Evolutionary conservation across 2,888 invertebrate genomes (phyloP), one percentile per base, ranked within the genome.

Genomic region (Rhyacophila evoluta): DNA sequence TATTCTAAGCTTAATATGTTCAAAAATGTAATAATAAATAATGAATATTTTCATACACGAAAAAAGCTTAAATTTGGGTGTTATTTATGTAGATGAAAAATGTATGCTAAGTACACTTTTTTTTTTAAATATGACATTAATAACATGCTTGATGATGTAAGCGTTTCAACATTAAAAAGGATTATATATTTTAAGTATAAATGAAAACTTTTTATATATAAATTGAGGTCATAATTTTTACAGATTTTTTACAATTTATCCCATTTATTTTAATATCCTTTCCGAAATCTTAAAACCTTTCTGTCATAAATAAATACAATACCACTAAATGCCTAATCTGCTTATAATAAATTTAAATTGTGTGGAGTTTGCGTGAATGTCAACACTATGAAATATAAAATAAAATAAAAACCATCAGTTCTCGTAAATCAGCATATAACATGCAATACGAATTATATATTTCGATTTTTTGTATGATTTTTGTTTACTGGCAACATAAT

Each of bases 401-500:
- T 41, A 15, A 19, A 41, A 19, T 41, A 55, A 19, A 55, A 55
- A 55, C 2, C 10, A 55, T 0, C 55, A 25, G 19, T 19, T 8
- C 25, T 25, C 55, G 25, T 55, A 55, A 55, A 55, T 55, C 55
- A 55, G 55, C 55, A 55, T n/a, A n/a, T 55, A 55, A 55, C 55
- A 55, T 55, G 55, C 55, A 55, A 55, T 19, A 55, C 55, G 55
- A 55, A 55, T 55, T 55, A 55, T 55, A 55, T 19, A 55, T 55
- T 55, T 55, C 25, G 55, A 25, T 55, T 55, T 55, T 39, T 55
- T 55, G 15, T 25, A 3, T 55, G 19, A 10, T 25, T 55, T 55
- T 55, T 69, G 55, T 55, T 69, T 70, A 76, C 72, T 76, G 72
- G 70, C 74, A 78, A 81, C 81, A 81, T 80, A 80, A 81, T 80